phyloP scores from a whole-genome alignment of 1,140 invertebrate genomes.

The Oncopodura yosiiana region DNA sequence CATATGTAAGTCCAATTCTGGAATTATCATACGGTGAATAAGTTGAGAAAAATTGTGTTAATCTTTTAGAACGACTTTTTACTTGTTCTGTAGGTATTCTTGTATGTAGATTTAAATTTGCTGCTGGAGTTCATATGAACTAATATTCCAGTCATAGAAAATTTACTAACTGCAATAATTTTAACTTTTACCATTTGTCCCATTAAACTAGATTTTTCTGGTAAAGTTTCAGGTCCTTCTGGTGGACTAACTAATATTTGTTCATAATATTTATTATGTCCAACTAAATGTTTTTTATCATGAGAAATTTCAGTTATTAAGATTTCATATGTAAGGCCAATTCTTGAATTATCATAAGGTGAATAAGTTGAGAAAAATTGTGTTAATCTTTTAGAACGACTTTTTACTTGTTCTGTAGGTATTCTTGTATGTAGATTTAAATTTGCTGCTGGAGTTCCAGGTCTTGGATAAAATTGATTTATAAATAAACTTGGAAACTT shows the following conservation, averaged over 20 bases:
- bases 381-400: constrained; percentile 74
- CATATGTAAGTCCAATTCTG: constrained; percentile 62
- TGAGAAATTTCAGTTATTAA: constrained; percentile 88
- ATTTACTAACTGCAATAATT: neutral
- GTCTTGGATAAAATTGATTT: constrained; percentile 93
- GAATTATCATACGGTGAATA: constrained; percentile 73
- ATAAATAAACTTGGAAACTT: constrained; percentile 92
- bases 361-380: constrained; percentile 86
- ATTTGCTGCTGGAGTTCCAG: constrained; percentile 86
- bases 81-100: too few relatives aligned
- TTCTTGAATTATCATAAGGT: constrained; percentile 62
- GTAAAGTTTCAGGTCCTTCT: too few relatives aligned
- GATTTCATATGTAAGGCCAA: constrained; percentile 68
- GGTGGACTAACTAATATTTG: constrained; percentile 60
- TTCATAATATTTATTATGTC: constrained; percentile 92
- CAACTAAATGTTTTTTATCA: constrained; percentile 82
- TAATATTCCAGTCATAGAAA: constrained; percentile 13
- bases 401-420: constrained; percentile 58
- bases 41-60: constrained; percentile 84
- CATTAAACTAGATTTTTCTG: constrained; percentile 9
- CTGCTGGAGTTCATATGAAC: too few relatives aligned
- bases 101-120: too few relatives aligned
- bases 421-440: neutral
- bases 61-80: constrained; percentile 74
- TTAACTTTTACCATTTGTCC: neutral